Evolutionary conservation across 2,797 vertebrate species (phyloP).

Genomic region (Anas bahamensis): DNA sequence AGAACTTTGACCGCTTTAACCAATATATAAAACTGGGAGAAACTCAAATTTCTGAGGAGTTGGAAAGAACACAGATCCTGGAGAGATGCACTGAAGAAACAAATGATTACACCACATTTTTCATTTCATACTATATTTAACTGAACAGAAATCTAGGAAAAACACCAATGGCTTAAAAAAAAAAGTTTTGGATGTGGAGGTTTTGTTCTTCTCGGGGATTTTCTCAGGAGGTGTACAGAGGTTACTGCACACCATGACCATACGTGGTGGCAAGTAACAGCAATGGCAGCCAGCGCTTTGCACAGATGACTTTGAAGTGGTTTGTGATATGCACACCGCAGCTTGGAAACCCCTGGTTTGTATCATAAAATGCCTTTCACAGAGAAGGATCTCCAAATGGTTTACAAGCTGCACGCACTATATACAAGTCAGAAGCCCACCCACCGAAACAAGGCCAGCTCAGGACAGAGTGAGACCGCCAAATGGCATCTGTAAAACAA

Average conservation of each 20-base stretch:
- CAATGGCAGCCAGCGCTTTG: background rate
- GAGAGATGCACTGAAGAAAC: background rate
- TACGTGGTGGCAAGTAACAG: background rate
- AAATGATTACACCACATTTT: background rate
- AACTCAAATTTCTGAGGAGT: background rate
- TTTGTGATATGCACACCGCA: background rate
- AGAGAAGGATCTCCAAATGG: background rate
- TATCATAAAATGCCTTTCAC: background rate
- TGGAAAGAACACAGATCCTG: background rate
- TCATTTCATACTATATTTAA: background rate
- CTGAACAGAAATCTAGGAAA: background rate
- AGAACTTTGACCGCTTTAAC: background rate
- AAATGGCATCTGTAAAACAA: slow-evolving; percentile 3
- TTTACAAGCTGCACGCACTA: background rate
- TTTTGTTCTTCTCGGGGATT: background rate
- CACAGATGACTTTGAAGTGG: background rate
- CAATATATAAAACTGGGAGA: background rate
- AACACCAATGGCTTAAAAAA: background rate
- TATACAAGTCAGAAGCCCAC: background rate
- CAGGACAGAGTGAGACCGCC: background rate
- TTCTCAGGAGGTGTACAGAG: rapidly evolving
- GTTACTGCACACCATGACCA: background rate
- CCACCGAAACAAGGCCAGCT: background rate
- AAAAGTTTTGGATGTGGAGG: background rate
- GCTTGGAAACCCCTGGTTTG: background rate